Percentiles rank a stretch among this genome's conserved stretches.
Evolutionary conservation across 2,888 invertebrate genomes (phyloP).

Genomic region (Morpho deidamia): DNA sequence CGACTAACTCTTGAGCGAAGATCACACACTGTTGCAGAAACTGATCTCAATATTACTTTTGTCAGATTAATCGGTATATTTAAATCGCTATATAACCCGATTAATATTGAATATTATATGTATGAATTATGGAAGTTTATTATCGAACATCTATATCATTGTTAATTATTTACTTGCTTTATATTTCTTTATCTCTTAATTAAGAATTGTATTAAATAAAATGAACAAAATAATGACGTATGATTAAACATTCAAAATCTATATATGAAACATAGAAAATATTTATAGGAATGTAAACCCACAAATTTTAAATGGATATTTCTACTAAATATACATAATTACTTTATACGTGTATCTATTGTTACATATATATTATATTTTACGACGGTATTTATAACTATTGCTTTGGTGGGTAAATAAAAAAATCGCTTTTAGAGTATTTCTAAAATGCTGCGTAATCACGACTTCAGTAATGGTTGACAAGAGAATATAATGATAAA

Average conservation of each 20-base stretch:
- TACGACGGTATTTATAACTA: constrained; percentile 8
- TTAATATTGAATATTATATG: too few relatives aligned
- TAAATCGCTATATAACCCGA: too few relatives aligned
- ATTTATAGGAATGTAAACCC: constrained; percentile 2
- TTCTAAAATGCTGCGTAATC: constrained; percentile 8
- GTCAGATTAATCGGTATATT: too few relatives aligned
- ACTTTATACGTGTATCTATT: constrained; percentile 19
- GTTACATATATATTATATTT: constrained; percentile 9
- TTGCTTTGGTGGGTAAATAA: not conserved
- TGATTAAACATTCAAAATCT: constrained; percentile 13
- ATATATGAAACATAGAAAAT: constrained; percentile 3
- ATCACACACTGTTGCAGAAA: too few relatives aligned
- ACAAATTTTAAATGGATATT: constrained; percentile 15
- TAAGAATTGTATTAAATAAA: constrained; percentile 28
- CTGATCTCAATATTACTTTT: too few relatives aligned
- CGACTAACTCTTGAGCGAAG: too few relatives aligned
- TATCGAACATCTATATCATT: constrained; percentile 50
- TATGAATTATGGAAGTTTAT: too few relatives aligned
- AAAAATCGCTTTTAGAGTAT: constrained; percentile 11
- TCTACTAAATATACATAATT: constrained; percentile 24
- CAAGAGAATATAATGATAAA: not conserved
- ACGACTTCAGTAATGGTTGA: not conserved
- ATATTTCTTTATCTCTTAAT: constrained; percentile 47
- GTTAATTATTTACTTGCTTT: constrained; percentile 62
- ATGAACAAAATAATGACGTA: constrained; percentile 10